phyloP scores from a whole-genome alignment of 1,140 invertebrate species.

The Leptinotarsa texana region DNA sequence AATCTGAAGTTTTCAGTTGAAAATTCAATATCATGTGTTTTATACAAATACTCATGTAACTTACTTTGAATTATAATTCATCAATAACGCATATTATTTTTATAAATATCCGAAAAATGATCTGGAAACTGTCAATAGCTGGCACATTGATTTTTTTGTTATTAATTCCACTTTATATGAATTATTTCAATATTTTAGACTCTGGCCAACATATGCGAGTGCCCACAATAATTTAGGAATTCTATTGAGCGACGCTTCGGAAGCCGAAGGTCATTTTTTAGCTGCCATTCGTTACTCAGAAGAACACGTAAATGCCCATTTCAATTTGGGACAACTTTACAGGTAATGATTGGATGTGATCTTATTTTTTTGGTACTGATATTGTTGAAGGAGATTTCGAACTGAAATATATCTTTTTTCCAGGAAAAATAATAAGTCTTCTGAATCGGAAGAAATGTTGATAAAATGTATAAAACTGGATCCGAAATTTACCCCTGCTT shows the following conservation, averaged over 20 bases:
- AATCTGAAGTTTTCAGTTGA: too few species aligned
- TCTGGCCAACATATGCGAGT: constrained; percentile 85
- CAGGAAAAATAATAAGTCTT: constrained; percentile 68
- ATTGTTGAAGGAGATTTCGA: neutral
- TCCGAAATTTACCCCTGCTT: constrained; percentile 69
- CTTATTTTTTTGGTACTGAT: neutral
- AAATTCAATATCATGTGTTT: too few species aligned
- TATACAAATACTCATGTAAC: too few species aligned
- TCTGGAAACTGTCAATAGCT: too few species aligned
- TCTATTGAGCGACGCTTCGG: constrained; percentile 65
- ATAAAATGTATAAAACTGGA: constrained; percentile 69
- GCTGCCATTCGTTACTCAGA: constrained; percentile 75
- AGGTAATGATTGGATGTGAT: constrained; percentile 62
- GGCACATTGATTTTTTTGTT: too few species aligned
- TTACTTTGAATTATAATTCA: too few species aligned
- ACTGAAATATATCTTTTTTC: neutral
- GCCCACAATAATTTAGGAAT: constrained; percentile 89
- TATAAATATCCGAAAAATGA: too few species aligned
- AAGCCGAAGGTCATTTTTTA: constrained; percentile 78
- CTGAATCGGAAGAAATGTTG: constrained; percentile 69
- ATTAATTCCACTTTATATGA: too few species aligned
- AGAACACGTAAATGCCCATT: constrained; percentile 81
- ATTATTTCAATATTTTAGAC: constrained; percentile 58
- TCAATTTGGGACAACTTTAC: constrained; percentile 83
- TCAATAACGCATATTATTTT: too few species aligned